Conservation (phyloP, 2,888 invertebrate species). For the Argyresthia goedartella region DNA sequence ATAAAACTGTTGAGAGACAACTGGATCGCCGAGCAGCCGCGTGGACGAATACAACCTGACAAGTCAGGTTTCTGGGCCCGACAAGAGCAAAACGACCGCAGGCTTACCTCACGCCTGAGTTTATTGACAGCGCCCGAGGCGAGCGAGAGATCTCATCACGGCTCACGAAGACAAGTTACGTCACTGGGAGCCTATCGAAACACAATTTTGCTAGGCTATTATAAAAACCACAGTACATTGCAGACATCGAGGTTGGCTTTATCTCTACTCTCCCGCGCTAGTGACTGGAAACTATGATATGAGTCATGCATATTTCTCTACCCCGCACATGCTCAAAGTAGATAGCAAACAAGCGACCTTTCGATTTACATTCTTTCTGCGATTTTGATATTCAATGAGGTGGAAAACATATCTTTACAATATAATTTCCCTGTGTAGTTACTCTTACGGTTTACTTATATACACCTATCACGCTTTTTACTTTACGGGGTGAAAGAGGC, state of each 20-base stretch:
- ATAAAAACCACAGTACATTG: not conserved
- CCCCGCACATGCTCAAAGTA: no score
- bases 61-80: slow-evolving; percentile 20
- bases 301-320: not conserved
- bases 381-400: no score
- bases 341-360: no score
- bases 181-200: slow-evolving; percentile 26
- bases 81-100: slow-evolving; percentile 35
- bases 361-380: no score
- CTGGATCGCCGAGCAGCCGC: not conserved
- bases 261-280: not conserved
- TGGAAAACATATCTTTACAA: no score
- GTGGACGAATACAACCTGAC: slow-evolving; percentile 12
- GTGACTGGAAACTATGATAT: not conserved
- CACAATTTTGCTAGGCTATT: not conserved
- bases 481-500: no score
- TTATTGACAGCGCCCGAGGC: slow-evolving; percentile 61
- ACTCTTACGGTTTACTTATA: no score
- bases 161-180: slow-evolving; percentile 35
- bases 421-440: no score
- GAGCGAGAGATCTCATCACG: slow-evolving; percentile 30
- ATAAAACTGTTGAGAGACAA: slow-evolving; percentile 11
- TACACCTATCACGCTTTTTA: no score
- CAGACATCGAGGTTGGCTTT: not conserved
- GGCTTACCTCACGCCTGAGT: slow-evolving; percentile 58